phyloP scores from a whole-genome alignment of 2,113 vertebrate species.

The Capricornis sumatraensis region DNA sequence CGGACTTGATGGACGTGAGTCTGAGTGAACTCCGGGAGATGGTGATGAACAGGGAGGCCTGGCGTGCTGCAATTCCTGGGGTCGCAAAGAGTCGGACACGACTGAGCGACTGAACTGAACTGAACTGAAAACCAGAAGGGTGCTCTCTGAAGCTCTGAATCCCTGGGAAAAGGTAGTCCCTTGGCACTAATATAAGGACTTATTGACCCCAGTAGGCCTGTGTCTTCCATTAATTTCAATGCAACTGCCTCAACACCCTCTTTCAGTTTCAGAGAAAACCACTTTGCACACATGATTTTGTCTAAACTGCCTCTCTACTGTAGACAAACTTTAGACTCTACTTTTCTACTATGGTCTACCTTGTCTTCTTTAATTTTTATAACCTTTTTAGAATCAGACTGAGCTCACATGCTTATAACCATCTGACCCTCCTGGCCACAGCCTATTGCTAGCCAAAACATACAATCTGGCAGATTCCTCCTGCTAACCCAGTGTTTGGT shows the following conservation, averaged over 20 bases:
- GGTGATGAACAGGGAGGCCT: too few relatives aligned
- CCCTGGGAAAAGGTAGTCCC: not conserved
- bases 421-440: not conserved
- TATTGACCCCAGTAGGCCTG: not conserved
- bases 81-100: too few relatives aligned
- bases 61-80: too few relatives aligned
- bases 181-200: not conserved
- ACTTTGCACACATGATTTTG: not conserved
- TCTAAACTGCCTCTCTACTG: not conserved
- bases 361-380: slow-evolving; percentile 6
- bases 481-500: not conserved
- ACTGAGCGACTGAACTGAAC: too few relatives aligned
- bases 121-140: not conserved
- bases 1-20: too few relatives aligned
- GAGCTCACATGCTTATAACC: not conserved
- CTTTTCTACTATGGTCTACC: not conserved
- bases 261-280: slow-evolving; percentile 8
- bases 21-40: too few relatives aligned
- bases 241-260: not conserved
- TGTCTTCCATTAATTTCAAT: slow-evolving; percentile 8
- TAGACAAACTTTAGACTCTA: not conserved
- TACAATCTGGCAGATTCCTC: not conserved
- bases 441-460: not conserved
- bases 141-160: not conserved
- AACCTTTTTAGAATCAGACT: not conserved